Base-by-base conservation (phyloP, 2,797 vertebrate species). In the Telmatherina bonti region DNA sequence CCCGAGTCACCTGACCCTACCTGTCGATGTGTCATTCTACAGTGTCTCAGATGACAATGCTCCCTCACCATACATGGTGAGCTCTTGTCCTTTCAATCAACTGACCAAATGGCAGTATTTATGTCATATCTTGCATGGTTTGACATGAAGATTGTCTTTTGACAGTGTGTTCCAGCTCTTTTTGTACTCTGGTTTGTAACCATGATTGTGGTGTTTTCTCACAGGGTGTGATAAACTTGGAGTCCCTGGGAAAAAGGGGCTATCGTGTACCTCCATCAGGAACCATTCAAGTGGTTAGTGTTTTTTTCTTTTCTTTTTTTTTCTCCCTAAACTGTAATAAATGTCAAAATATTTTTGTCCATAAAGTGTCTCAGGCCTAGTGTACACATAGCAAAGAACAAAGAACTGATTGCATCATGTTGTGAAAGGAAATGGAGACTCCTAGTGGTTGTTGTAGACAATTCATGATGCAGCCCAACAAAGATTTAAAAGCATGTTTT, bases 231-330 rank as follows among this genome's bases (percentile, higher is more conserved):
- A 98, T 99, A 93, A 96, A 96, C 95, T 94, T 99, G 93, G 98
- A 98, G 94, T 95, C 97, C 92, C 95, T 98, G 92, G 97, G 98
- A 67, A 98, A 97, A 95, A 96, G 97, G 94, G 98, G 98, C 93
- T 99, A 99, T 87, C 96, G 97, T 81, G 97, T 99, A 94, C 98
- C 98, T 94, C 95, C 97, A 94, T 98, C 98, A 97, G 98, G 98
- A 98, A 99, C 98, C 92, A 98, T 99, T 95, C 98, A 99, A 99
- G 98, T 99, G 98, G 98, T 99, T 93, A 72, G 96, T 65, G 38
- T 58, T 63, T 11, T 22, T 27, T 45, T 51, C 35, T 31, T n/a
- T 51, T 58, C 29, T 31, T 31, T 55, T 36, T 57, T 18, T 31
- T 38, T 27, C 41, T 55, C 43, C 12, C 43, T 43, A 27, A 67